Evolutionary conservation across 2,888 invertebrate genomes (phyloP).

Genomic region (Macroteleia sp.): DNA sequence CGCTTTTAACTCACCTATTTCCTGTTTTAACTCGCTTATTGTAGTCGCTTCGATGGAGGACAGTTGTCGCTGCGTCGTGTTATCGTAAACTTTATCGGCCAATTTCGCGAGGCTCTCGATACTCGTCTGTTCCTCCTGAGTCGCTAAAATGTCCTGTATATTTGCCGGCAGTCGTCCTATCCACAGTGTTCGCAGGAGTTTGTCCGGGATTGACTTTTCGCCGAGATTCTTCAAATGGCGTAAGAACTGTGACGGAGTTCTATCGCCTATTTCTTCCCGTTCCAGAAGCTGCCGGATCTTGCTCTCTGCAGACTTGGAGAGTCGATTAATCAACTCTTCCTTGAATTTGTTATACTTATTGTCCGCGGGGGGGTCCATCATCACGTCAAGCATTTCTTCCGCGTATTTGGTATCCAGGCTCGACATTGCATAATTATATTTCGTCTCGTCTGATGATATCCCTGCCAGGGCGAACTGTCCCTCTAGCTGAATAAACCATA

Average conservation of each 20-base stretch:
- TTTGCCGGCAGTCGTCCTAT: conserved; percentile 4
- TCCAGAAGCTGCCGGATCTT: conserved; percentile 60
- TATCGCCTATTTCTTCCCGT: conserved; percentile 54
- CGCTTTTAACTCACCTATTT: background rate
- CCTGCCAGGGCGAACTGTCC: background rate
- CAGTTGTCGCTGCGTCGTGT: background rate
- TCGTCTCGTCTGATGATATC: too few species aligned
- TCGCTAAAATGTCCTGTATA: conserved; percentile 49
- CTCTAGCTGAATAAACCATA: background rate
- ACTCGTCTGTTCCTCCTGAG: conserved; percentile 15
- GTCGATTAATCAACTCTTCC: conserved; percentile 21
- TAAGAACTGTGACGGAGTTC: conserved; percentile 71
- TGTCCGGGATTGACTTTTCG: background rate
- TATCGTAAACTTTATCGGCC: conserved; percentile 36
- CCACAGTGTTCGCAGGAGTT: conserved; percentile 19
- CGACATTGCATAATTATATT: conserved; percentile 4
- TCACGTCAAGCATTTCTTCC: background rate
- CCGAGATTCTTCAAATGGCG: conserved; percentile 60
- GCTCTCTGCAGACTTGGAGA: conserved; percentile 49
- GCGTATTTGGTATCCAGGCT: conserved; percentile 4
- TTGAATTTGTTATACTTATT: background rate
- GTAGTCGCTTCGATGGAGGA: background rate
- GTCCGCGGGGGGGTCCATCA: background rate
- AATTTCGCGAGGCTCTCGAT: conserved; percentile 51
- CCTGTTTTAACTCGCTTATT: background rate